Base-by-base conservation (phyloP, 2,888 invertebrate genomes). In the Napeogenes inachia region DNA sequence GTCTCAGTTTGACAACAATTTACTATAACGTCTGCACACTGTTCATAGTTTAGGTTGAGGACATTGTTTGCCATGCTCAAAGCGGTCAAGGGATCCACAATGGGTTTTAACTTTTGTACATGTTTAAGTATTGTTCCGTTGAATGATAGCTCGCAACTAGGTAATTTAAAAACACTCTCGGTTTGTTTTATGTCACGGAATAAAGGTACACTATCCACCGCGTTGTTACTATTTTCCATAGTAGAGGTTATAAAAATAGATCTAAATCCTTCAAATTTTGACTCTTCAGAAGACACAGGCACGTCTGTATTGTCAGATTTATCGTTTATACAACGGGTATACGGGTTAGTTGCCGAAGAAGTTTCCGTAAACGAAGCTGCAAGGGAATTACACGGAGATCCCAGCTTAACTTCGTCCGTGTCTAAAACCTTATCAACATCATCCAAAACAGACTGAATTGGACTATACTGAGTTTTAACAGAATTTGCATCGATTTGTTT, bases 161-260 rank as follows among this genome's bases (percentile, higher is more conserved):
- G 91, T 45, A 91, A 75, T 70, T 91, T 91, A 66, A 91, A 91
- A 33, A 91, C 81, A 66, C 69, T 84, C 59, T 87, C 85, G 3
- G 79, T 73, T 54, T 77, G 79, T 70, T 79, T 79, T n/a, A 81
- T 78, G 69, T 82, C 79, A 69, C 79, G 80, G 59, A 88, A 89
- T 78, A 88, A 72, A 0, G 85, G 87, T 50, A 86, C 87, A 69
- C 87, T 85, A 63, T 91, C 91, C 3, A 90, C 86, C 4, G 91
- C 91, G 79, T 91, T 91, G 68, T 88, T 91, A 66, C 91, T 91
- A 64, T 91, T 91, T 72, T 91, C 91, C 91, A 91, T 91, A 56
- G 87, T 90, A 65, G 89, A 86, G 71, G 88, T 85, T 79, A 89
- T 84, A 56, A 90, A 88, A 57, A 88, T 78, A 32, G 87, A 82